Conservation (phyloP, 2,113 vertebrate genomes). For the rabbit (Oryctolagus cuniculus) region mOryCun1.1 NC_091442.1:18652501-18653000, state of each 20-base stretch:
- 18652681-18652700: constrained; percentile 57
- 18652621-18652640: background rate
- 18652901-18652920: background rate
- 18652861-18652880: background rate
- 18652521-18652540: background rate
- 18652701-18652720: constrained; percentile 54
- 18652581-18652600: constrained; percentile 10
- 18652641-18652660: constrained; percentile 61
- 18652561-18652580: background rate
- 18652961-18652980: background rate
- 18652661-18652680: constrained; percentile 63
- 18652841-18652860: background rate
- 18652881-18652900: constrained; percentile 33
- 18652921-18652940: background rate
- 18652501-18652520: background rate
- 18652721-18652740: constrained; percentile 59
- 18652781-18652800: constrained; percentile 62
- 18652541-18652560: background rate
- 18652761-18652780: constrained; percentile 17
- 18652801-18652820: background rate
- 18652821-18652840: background rate
- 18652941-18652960: background rate
- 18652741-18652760: constrained; percentile 64
- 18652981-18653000: constrained; percentile 18
- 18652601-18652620: background rate